Base-by-base conservation (phyloP, 2,113 vertebrate genomes). In the Lontra canadensis region DNA sequence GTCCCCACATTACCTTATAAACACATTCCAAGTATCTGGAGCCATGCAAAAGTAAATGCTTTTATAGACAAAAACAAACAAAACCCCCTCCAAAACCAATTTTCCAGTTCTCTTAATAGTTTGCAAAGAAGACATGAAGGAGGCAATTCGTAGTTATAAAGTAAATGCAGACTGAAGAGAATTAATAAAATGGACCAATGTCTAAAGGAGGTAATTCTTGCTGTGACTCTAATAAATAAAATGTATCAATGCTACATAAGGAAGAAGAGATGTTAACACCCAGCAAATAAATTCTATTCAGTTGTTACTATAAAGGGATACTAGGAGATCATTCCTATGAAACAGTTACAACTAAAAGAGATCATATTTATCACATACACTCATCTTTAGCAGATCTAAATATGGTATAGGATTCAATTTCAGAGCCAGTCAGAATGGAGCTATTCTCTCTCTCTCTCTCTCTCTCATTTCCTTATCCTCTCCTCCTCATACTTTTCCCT, bases 201-300 rank as follows among this genome's bases (percentile, higher is more conserved):
- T 88, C 78, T 91, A 55, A 88, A 84, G 84, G 92, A 87, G 97
- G 90, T 88, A 74, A 71, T 76, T 73, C 26, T 80, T 92, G 10
- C 47, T 87, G 67, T 85, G 36, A 85, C 13, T 94, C 25, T 93
- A 49, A 31, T 49, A 63, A 88, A 55, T 93, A 93, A 94, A 95
- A 98, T 90, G 61, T 69, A 42, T 29, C 65, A 71, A 36, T 63
- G 21, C 26, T 92, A 90, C 8, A 86, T 11, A 88, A 84, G 44
- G 34, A 81, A 42, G 84, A 85, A 74, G 55, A 69, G n/a, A 91
- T n/a, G 26, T 36, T 71, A 71, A 80, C 3, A 2, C 1, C 31
- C 36, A 86, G 18, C 21, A 95, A 95, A 73, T 89, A 78, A 65
- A 88, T 84, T 91, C 52, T 74, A 88, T n/a, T 90, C 82, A 67